Conservation (phyloP, 2,113 vertebrate species). For the Syrrhaptes paradoxus region DNA sequence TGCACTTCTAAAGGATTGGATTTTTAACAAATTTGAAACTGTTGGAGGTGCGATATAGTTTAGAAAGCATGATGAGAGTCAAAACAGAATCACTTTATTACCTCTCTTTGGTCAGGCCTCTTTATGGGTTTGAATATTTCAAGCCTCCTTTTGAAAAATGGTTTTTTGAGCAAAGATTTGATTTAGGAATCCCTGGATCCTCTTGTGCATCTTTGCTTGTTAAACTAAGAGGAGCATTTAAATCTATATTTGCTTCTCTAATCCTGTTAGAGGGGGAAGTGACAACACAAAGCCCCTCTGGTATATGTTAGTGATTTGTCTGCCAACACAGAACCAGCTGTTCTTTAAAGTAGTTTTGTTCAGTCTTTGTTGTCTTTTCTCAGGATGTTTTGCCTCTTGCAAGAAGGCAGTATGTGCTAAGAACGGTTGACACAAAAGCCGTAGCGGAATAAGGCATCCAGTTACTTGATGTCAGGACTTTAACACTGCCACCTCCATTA, state of each 20-base stretch:
- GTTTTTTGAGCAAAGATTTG: neutral
- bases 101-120: neutral
- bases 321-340: conserved; percentile 6
- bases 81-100: neutral
- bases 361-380: neutral
- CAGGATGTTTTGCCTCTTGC: neutral
- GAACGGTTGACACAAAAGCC: neutral
- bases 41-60: neutral
- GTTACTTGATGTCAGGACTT: neutral
- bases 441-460: neutral
- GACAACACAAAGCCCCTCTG: neutral
- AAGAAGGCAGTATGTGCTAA: neutral
- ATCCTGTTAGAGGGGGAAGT: conserved; percentile 14
- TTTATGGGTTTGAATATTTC: neutral
- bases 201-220: neutral
- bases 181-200: neutral
- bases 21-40: neutral
- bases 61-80: neutral
- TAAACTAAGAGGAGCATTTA: neutral
- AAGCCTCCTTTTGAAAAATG: neutral
- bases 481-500: neutral
- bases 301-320: neutral
- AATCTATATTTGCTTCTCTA: neutral
- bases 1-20: neutral
- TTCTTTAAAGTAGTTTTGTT: neutral